Evolutionary conservation across 2,113 vertebrate species (phyloP), one percentile per base, ranked within the genome.

Genomic region (Phaethornis superciliosus): DNA sequence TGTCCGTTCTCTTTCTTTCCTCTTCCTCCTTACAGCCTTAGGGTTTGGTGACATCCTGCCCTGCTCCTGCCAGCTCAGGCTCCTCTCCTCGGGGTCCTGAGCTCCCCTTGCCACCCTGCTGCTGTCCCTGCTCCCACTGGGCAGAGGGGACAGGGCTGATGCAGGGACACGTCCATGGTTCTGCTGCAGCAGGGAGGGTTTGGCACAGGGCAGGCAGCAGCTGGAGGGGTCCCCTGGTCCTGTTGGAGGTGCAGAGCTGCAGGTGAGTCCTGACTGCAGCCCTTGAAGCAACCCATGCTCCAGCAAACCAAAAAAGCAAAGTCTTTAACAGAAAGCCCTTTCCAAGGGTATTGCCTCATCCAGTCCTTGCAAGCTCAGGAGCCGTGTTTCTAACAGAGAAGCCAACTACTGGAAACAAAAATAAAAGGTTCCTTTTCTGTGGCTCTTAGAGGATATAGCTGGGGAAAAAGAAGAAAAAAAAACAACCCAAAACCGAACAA

Each of bases 361-460:
- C 47, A 58, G 96, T 97, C 97, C 97, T 67, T 51, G 35, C 35
- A 63, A 97, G 97, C 97, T 97, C 95, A 95, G 98, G 97, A 97
- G 98, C 98, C 71, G 96, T 94, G 98, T 97, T 98, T 54, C 97
- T 89, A 96, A 97, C 93, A 97, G 97, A 97, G 98, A 93, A 98
- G 97, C 96, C 94, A 96, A 96, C 97, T 93, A 93, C 94, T 92
- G 97, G 94, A 56, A 94, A 81, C 92, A 92, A 94, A 96, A 94
- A 90, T 64, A 88, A 96, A 88, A 62, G 4, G 37, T 83, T 95
- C 89, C 74, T 93, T 85, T 91, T 94, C 90, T 67, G 94, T 59
- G 89, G 96, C 82, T 95, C 81, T 89, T 46, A 77, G 92, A 94
- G 56, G 75, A 85, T 82, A 93, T 37, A 91, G 95, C 84, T 81